Base-by-base conservation (phyloP, 2,797 vertebrate species). In the Thalassophryne amazonica region DNA sequence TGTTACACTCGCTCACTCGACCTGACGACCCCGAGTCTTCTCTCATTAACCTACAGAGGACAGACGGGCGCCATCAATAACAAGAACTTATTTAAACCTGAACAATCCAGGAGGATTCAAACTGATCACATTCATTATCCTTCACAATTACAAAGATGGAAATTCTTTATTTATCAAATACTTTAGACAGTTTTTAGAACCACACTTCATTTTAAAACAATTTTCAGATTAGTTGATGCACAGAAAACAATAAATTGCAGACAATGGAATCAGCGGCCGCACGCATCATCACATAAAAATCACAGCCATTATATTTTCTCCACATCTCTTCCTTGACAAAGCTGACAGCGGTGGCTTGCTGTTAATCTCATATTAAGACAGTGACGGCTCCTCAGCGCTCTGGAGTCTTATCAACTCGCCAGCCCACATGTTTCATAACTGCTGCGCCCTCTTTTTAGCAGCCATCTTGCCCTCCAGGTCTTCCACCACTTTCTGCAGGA, bases 401-500 rank as follows among this genome's bases (percentile, higher is more conserved):
- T n/a, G n/a, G n/a, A n/a, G n/a, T n/a, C n/a, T n/a, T n/a, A n/a
- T n/a, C n/a, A n/a, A n/a, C n/a, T n/a, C n/a, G n/a, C n/a, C n/a
- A n/a, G n/a, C n/a, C n/a, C n/a, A 2, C 2, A 9, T 8, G 5
- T 21, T 45, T 43, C 21, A n/a, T 14, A 37, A 76, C 15, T 46
- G 37, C 27, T 43, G 43, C 46, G 62, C 55, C 46, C 18, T 69
- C 33, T 40, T 73, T n/a, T n/a, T n/a, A 8, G 20, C 35, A 4
- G 63, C 50, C 43, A 73, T 66, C 57, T 85, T 89, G 27, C 60
- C 69, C 76, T 98, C 94, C 72, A 94, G 81, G 51, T 92, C 92
- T 68, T 93, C 89, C 33, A 98, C 89, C 11, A 89, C 52, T 62
- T 91, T 89, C 78, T 89, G 91, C 69, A 98, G 83, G 23, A 83